Evolutionary conservation across 2,888 invertebrate species (phyloP).

Genomic region (Ernsta delagoae): DNA sequence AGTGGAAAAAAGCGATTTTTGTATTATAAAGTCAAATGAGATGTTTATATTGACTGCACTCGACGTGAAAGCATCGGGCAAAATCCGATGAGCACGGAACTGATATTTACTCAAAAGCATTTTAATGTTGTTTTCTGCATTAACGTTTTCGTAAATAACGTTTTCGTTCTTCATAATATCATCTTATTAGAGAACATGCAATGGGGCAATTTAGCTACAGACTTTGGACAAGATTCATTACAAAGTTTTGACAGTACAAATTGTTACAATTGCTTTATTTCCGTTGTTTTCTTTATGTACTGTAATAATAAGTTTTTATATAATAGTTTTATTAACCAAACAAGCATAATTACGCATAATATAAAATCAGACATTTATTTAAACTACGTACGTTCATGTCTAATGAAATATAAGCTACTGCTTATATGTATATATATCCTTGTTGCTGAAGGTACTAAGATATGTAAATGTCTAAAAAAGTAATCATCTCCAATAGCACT

Average conservation of each 20-base stretch:
- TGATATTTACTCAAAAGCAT: conserved; percentile 54
- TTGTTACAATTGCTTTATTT: conserved; percentile 3
- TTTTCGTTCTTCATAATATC: conserved; percentile 31
- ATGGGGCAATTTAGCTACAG: conserved; percentile 21
- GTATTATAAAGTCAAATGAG: conserved; percentile 71
- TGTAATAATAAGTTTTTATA: neutral
- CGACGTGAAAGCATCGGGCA: conserved; percentile 53
- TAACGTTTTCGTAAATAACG: conserved; percentile 37
- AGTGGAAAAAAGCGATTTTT: conserved; percentile 58
- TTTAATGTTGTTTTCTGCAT: conserved; percentile 43
- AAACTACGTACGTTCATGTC: neutral
- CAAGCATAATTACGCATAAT: neutral
- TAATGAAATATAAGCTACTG: neutral
- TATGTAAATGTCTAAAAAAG: conserved; percentile 60
- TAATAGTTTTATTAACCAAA: neutral
- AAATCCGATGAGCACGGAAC: conserved; percentile 54
- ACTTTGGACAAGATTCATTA: conserved; percentile 23
- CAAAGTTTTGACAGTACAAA: conserved; percentile 27
- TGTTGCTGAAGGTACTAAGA: too few relatives aligned
- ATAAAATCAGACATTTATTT: neutral
- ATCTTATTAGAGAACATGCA: conserved; percentile 29
- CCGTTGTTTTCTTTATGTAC: neutral
- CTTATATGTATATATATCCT: too few relatives aligned
- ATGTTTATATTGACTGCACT: conserved; percentile 69
- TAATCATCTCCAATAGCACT: conserved; percentile 63